Percentiles rank a stretch among this genome's conserved stretches.
phyloP scores from a whole-genome alignment of 2,888 invertebrate genomes.

The Mythimna impura region DNA sequence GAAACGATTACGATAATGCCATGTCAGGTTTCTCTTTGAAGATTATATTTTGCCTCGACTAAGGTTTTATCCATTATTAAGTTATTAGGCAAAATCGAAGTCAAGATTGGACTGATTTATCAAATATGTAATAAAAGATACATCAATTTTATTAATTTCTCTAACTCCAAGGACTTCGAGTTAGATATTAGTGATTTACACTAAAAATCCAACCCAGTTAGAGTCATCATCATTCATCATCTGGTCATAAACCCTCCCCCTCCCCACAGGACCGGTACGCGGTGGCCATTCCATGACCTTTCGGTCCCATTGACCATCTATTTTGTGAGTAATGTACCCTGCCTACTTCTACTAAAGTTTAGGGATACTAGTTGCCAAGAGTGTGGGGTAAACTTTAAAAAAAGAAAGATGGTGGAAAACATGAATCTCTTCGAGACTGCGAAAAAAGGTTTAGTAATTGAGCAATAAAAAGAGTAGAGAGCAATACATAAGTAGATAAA shows the following conservation, averaged over 20 bases:
- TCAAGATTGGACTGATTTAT: neutral
- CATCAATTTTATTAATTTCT: neutral
- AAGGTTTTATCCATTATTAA: neutral
- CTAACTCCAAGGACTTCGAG: neutral
- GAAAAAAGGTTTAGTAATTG: neutral
- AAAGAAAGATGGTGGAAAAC: neutral
- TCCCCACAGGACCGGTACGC: too few species aligned
- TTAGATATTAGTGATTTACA: too few species aligned
- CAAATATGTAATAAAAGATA: neutral
- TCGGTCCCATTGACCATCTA: too few species aligned
- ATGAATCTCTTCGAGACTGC: neutral
- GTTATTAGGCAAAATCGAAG: neutral
- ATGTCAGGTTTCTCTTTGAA: neutral
- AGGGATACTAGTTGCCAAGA: too few species aligned
- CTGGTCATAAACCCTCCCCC: too few species aligned
- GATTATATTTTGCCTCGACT: neutral
- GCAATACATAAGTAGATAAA: neutral
- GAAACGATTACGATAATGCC: conserved; percentile 19
- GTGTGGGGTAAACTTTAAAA: too few species aligned
- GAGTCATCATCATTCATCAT: too few species aligned
- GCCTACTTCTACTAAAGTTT: too few species aligned
- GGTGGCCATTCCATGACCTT: too few species aligned
- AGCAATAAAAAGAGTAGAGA: neutral
- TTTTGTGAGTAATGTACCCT: too few species aligned
- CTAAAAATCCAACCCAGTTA: too few species aligned